Base-by-base conservation (phyloP, 2,113 vertebrate genomes). In the Elephas maximus region DNA sequence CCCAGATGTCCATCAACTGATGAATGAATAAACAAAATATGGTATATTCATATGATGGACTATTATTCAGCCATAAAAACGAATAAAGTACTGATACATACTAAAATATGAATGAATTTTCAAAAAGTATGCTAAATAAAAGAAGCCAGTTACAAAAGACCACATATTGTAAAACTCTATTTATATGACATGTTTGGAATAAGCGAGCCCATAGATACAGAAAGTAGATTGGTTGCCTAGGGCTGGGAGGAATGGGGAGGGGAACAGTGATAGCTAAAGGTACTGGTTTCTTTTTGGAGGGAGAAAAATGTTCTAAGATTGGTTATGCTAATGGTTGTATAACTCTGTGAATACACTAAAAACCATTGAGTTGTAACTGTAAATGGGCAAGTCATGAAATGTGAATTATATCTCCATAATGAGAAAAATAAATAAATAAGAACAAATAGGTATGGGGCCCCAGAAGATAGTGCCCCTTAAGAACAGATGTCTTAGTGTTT, bases 331-430 rank as follows among this genome's bases (percentile, higher is more conserved):
- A 57, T 86, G 44, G 5, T 77, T 77, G 8, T 7, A 28, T 14
- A 93, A 62, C 6, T 62, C 74, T 91, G 51, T 48, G 48, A 53
- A 24, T 88, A 71, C 53, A 73, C 37, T 57, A 60, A 90, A 81
- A 91, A 44, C 2, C 65, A 76, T 24, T 30, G 20, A 37, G 82
- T 73, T 69, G 17, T 73, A 17, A 69, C 9, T 71, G 84, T 92
- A 77, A 80, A 71, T 84, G 21, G 60, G 24, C 51, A 26, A 73
- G 45, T 94, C 65, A 11, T 80, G 44, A 20, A 57, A 37, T 80
- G 4, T 24, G 33, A 81, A 65, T 92, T 90, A 23, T 63, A 60
- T 95, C 91, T 94, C 69, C 37, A 41, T 84, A 74, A 95, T 86
- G 28, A 63, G 44, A 11, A 33, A 80, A 79, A 71, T 48, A 28